Evolutionary conservation across 2,797 vertebrate species (phyloP).

Genomic region (Onychomys arenicola): DNA sequence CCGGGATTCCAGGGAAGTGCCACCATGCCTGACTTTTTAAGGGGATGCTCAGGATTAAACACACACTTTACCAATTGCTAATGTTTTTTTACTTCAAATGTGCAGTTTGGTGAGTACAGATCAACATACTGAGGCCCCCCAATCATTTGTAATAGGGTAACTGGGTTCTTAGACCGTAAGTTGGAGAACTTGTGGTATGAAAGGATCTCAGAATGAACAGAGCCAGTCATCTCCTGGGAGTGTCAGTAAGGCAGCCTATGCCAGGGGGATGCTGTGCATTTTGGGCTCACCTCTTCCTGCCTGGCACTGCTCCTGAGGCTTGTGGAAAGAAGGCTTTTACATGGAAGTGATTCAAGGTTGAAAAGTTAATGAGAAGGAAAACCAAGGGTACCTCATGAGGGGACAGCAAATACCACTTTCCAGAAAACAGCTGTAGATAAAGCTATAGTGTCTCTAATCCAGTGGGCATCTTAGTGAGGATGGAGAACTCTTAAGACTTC

Average conservation of each 20-base stretch:
- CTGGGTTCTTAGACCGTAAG: neutral
- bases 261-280: neutral
- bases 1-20: neutral
- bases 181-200: neutral
- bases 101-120: neutral
- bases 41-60: neutral
- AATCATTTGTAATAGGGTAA: neutral
- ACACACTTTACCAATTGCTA: neutral
- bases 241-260: too few relatives aligned
- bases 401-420: neutral
- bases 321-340: neutral
- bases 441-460: neutral
- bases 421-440: neutral
- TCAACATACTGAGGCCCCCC: neutral
- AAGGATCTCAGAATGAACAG: neutral
- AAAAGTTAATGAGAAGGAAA: neutral
- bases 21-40: neutral
- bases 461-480: neutral
- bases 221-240: neutral
- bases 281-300: neutral
- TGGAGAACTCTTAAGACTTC: neutral
- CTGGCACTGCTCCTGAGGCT: neutral
- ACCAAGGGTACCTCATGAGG: accelerated
- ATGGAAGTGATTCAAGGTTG: neutral
- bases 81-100: neutral